Conservation (phyloP, 2,888 invertebrate species). For the Kryphioiulus occultus region DNA sequence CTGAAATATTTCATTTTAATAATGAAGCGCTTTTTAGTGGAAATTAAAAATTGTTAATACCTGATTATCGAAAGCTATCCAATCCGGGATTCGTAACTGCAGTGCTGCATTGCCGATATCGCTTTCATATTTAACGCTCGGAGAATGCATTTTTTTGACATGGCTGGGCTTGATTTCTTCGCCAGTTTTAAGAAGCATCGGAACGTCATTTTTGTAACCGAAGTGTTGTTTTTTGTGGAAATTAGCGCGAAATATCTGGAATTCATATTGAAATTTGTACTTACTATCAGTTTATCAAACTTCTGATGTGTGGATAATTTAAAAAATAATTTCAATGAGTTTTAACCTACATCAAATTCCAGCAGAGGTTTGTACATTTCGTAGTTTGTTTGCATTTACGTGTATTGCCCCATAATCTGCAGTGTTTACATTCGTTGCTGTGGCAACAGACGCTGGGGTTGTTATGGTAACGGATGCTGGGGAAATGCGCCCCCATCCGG, state of each 20-base stretch:
- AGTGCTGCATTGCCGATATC: slow-evolving; percentile 41
- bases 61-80: slow-evolving; percentile 50
- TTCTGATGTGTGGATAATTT: neutral
- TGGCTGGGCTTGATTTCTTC: neutral
- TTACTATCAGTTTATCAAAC: too few relatives aligned
- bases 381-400: neutral
- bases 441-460: slow-evolving; percentile 13
- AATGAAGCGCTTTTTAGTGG: neutral
- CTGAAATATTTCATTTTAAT: slow-evolving; percentile 33
- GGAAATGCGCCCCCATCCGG: neutral
- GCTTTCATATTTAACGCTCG: slow-evolving; percentile 49
- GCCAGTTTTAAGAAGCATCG: neutral
- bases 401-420: neutral
- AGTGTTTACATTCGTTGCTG: slow-evolving; percentile 37
- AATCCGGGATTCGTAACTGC: slow-evolving; percentile 46
- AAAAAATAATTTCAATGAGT: neutral
- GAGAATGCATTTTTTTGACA: neutral
- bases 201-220: slow-evolving; percentile 46
- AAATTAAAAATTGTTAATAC: neutral
- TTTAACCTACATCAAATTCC: slow-evolving; percentile 1
- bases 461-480: slow-evolving; percentile 43
- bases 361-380: neutral
- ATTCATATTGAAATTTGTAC: neutral
- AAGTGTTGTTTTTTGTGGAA: slow-evolving; percentile 46
- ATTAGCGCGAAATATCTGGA: slow-evolving; percentile 2